phyloP scores from a whole-genome alignment of 2,797 vertebrate species.

The Pelodytes ibericus region DNA sequence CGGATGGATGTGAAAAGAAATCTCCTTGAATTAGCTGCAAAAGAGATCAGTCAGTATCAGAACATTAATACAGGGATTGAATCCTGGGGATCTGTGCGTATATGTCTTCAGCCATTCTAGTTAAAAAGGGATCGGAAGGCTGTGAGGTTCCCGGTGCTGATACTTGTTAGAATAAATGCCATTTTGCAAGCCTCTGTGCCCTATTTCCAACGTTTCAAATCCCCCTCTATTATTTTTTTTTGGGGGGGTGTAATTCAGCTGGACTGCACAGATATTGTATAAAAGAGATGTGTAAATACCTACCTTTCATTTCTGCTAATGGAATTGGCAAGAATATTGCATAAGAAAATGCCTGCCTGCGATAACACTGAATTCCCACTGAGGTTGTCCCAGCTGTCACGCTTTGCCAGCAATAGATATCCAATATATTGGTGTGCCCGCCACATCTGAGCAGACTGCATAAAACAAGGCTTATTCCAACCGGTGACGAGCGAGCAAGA shows the following conservation, averaged over 20 bases:
- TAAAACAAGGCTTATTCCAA: conserved; percentile 14
- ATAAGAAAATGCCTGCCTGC: not conserved
- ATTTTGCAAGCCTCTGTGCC: conserved; percentile 14
- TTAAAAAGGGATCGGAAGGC: conserved; percentile 32
- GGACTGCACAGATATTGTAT: conserved; percentile 28
- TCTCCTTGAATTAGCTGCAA: conserved; percentile 28
- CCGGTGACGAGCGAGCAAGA: not conserved
- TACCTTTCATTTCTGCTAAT: conserved; percentile 31
- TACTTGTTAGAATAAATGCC: conserved; percentile 7
- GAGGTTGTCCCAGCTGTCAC: conserved; percentile 16
- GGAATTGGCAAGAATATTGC: conserved; percentile 34
- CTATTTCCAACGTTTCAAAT: conserved; percentile 21
- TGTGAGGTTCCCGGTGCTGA: conserved; percentile 23
- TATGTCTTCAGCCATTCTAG: conserved; percentile 19
- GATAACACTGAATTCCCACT: not conserved
- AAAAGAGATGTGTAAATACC: conserved; percentile 36
- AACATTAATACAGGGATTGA: conserved; percentile 50
- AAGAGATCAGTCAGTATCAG: conserved; percentile 43
- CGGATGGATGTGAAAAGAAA: conserved; percentile 44
- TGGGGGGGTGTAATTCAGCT: conserved; percentile 17
- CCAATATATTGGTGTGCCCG: not conserved
- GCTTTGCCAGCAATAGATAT: conserved; percentile 13
- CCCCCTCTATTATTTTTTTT: too few species aligned
- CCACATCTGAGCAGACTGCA: conserved; percentile 9
- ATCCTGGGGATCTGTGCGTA: conserved; percentile 14